Evolutionary conservation across 1,140 invertebrate genomes (phyloP).

Genomic region (Conus ventricosus): DNA sequence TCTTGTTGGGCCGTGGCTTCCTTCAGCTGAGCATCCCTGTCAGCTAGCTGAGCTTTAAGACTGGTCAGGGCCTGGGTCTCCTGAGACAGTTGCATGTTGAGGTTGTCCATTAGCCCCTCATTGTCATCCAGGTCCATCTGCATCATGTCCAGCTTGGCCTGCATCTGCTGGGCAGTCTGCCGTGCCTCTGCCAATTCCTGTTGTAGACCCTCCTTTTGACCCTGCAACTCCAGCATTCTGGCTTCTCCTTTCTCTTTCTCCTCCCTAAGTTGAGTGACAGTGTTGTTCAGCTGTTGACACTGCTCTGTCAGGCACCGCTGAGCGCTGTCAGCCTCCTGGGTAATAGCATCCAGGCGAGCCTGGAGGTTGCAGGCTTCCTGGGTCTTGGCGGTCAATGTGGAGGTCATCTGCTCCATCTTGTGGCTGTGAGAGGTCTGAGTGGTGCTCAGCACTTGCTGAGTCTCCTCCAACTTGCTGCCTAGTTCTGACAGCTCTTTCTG

Average conservation of each 20-base stretch:
- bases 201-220: conserved; percentile 30
- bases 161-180: conserved; percentile 44
- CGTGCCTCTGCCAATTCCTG: conserved; percentile 30
- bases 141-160: conserved; percentile 56
- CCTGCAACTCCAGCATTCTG: conserved; percentile 19
- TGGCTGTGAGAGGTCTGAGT: neutral
- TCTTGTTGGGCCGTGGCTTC: conserved; percentile 40
- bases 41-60: conserved; percentile 36
- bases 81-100: conserved; percentile 33
- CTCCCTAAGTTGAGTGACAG: conserved; percentile 33
- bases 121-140: conserved; percentile 61
- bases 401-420: conserved; percentile 2
- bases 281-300: conserved; percentile 29
- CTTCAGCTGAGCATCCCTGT: conserved; percentile 40
- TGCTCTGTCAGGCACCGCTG: neutral
- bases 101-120: conserved; percentile 38
- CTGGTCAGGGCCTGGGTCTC: conserved; percentile 36
- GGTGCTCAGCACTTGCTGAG: neutral
- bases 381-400: neutral
- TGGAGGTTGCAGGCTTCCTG: neutral
- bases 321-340: conserved; percentile 32
- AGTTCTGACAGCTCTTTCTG: conserved; percentile 9
- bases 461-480: conserved; percentile 26
- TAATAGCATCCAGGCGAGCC: conserved; percentile 13
- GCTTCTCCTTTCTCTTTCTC: conserved; percentile 45